Conservation (phyloP, 2,888 invertebrate species). For the Drosophila atripex region DNA sequence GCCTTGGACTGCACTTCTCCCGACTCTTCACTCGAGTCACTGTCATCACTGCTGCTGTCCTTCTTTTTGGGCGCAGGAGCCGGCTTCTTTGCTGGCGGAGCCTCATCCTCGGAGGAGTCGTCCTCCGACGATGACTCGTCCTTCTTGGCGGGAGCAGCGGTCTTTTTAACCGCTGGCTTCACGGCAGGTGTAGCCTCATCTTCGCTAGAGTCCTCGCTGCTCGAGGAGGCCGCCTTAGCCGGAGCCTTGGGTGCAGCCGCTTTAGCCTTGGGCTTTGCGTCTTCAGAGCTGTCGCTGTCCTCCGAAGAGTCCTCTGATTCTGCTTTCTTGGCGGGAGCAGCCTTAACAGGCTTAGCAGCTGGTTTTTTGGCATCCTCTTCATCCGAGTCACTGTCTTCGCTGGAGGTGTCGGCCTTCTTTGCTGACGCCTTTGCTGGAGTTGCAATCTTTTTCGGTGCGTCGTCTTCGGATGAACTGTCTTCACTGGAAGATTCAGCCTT, state of each 20-base stretch:
- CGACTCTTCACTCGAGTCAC: constrained; percentile 53
- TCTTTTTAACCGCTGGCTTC: constrained; percentile 71
- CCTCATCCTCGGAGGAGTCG: constrained; percentile 58
- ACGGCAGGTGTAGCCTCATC: constrained; percentile 73
- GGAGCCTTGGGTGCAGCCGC: constrained; percentile 36
- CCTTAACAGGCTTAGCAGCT: constrained; percentile 35
- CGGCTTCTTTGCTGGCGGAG: constrained; percentile 65
- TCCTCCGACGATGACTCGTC: constrained; percentile 75
- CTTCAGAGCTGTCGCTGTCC: constrained; percentile 68
- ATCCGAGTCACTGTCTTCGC: constrained; percentile 78
- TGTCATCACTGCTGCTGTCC: constrained; percentile 47
- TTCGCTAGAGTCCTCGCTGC: constrained; percentile 72
- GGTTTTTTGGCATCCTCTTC: constrained; percentile 55
- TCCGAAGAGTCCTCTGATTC: constrained; percentile 77
- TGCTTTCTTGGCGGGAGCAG: constrained; percentile 32
- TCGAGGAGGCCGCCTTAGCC: constrained; percentile 48
- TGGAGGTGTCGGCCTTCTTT: constrained; percentile 69
- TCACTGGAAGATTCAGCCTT: constrained; percentile 64
- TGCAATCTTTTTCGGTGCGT: constrained; percentile 51
- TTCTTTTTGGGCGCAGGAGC: constrained; percentile 63
- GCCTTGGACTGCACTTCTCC: constrained; percentile 51
- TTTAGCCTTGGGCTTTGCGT: constrained; percentile 55
- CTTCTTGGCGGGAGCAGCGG: constrained; percentile 72
- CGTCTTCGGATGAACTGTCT: constrained; percentile 83
- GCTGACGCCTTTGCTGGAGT: constrained; percentile 28